Percentiles rank a stretch among this genome's conserved stretches.
phyloP scores from a whole-genome alignment of 2,113 vertebrate species.

The Scophthalmus maximus region DNA sequence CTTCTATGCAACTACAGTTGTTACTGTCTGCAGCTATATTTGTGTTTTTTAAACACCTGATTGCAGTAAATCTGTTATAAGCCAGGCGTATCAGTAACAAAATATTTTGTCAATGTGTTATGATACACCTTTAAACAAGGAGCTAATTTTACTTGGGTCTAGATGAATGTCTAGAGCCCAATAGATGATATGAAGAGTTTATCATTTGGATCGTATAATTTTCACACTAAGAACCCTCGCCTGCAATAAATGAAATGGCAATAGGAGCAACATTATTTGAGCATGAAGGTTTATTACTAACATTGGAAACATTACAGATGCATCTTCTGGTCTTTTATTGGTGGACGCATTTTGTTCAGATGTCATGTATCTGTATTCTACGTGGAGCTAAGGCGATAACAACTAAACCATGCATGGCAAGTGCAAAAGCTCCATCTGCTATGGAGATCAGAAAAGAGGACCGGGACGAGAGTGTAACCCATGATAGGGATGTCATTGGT shows the following conservation, averaged over 20 bases:
- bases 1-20: conserved; percentile 42
- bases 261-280: neutral
- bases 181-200: neutral
- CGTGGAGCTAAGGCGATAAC: neutral
- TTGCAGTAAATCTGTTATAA: conserved; percentile 2
- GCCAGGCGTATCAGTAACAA: neutral
- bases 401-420: neutral
- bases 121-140: conserved; percentile 1
- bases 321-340: neutral
- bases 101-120: conserved; percentile 11
- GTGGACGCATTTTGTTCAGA: neutral
- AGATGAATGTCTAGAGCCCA: neutral
- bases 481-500: neutral
- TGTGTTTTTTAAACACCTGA: conserved; percentile 17
- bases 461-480: neutral
- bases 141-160: neutral
- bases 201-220: conserved; percentile 10
- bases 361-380: conserved; percentile 1
- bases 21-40: conserved; percentile 10
- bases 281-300: neutral
- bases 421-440: neutral
- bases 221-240: neutral
- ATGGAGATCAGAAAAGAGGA: neutral
- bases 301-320: neutral
- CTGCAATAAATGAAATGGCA: neutral